These are phyloP conservation scores for Linurgus olivaceus DNA, from an alignment of 2,797 vertebrate species.

Conservation along the genomic window DNA sequence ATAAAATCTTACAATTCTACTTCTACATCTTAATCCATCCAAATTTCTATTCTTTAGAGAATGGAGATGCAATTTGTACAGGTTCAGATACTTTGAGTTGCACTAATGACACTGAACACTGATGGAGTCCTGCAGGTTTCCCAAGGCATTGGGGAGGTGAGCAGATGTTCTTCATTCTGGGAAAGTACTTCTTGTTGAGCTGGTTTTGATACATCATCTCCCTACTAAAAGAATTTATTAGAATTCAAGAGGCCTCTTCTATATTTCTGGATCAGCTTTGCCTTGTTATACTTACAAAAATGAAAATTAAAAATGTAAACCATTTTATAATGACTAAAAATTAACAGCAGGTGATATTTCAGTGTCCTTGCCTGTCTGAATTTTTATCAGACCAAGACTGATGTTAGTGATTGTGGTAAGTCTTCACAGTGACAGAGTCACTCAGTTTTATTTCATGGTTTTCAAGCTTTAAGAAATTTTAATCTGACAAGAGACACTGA, in stretches of 20 bases:
- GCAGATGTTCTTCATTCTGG: not conserved
- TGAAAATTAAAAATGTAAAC: not conserved
- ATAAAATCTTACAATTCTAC: not conserved
- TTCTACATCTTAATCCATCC: not conserved
- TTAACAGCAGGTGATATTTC: not conserved
- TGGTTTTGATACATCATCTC: not conserved
- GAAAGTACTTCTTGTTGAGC: not conserved
- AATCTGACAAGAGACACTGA: conserved; percentile 29
- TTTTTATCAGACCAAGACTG: not conserved
- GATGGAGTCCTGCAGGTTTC: not conserved
- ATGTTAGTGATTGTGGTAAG: not conserved
- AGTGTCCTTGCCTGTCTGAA: not conserved
- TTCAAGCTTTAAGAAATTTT: conserved; percentile 23
- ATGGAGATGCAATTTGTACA: not conserved
- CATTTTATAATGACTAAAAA: not conserved
- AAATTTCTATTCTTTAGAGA: not conserved
- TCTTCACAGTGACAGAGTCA: conserved; percentile 5
- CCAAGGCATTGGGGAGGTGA: accelerated
- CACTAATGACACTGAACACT: not conserved
- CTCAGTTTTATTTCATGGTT: conserved; percentile 9
- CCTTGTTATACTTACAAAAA: not conserved
- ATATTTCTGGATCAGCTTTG: not conserved
- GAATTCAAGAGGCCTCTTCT: not conserved
- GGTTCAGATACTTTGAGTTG: not conserved
- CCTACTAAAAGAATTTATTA: not conserved